Percentiles rank a stretch among this genome's conserved stretches.
phyloP scores from a whole-genome alignment of 1,140 invertebrate species.

The Ips nitidus region DNA sequence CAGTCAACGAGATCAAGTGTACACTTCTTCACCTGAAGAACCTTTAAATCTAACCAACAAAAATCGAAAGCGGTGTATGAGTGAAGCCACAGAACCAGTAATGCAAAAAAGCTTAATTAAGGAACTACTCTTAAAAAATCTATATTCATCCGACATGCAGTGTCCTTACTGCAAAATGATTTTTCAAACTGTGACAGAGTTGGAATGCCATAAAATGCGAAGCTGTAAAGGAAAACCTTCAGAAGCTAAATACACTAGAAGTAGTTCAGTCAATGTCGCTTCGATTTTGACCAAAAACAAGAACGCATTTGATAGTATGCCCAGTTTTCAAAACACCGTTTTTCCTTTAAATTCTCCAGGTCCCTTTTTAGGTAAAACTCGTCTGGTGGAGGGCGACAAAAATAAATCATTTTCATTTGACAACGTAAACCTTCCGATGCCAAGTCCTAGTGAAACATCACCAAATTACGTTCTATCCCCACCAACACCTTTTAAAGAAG shows the following conservation, averaged over 20 bases:
- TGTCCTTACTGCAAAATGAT: slow-evolving; percentile 53
- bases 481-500: slow-evolving; percentile 39
- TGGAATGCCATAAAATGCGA: slow-evolving; percentile 50
- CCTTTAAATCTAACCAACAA: slow-evolving; percentile 68
- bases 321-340: slow-evolving; percentile 50
- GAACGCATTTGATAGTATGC: slow-evolving; percentile 50
- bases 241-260: slow-evolving; percentile 46
- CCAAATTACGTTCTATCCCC: slow-evolving; percentile 37
- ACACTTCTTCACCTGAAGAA: slow-evolving; percentile 51
- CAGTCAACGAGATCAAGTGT: not conserved
- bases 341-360: slow-evolving; percentile 73
- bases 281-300: slow-evolving; percentile 52
- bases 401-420: slow-evolving; percentile 51
- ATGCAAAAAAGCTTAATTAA: slow-evolving; percentile 66
- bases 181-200: slow-evolving; percentile 51
- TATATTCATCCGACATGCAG: slow-evolving; percentile 47
- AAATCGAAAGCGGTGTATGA: slow-evolving; percentile 64
- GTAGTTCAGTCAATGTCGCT: slow-evolving; percentile 52
- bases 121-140: slow-evolving; percentile 71
- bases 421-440: slow-evolving; percentile 37
- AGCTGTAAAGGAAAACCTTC: slow-evolving; percentile 49
- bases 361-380: slow-evolving; percentile 75
- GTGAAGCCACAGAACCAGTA: slow-evolving; percentile 48
- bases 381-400: slow-evolving; percentile 66
- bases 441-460: slow-evolving; percentile 16